A percentile compares a stretch with the other conserved stretches of the same genome.
These are phyloP conservation scores for Hippocampus comes DNA, from an alignment of 2,113 vertebrate species.

Conservation along the genomic window DNA sequence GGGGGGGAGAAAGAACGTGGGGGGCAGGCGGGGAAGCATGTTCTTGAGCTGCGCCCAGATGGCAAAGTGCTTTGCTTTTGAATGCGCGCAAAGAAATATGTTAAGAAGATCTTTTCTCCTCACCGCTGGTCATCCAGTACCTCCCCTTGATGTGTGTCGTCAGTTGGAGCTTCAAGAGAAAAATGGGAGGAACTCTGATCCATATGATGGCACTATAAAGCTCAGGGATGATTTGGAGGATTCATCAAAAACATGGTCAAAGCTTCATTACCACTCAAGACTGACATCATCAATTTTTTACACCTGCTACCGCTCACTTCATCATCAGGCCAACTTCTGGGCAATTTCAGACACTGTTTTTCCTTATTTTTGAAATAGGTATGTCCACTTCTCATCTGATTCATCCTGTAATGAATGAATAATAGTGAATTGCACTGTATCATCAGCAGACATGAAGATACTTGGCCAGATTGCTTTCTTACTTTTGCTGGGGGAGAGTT, in stretches of 20 bases:
- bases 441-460: constrained; percentile 61
- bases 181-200: constrained; percentile 66
- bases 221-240: constrained; percentile 54
- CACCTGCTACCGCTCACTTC: constrained; percentile 28
- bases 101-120: constrained; percentile 72
- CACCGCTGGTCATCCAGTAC: constrained; percentile 52
- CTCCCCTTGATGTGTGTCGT: constrained; percentile 68
- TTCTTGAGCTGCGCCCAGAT: constrained; percentile 52
- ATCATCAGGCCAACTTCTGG: constrained; percentile 34
- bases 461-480: constrained; percentile 54
- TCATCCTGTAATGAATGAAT: neutral
- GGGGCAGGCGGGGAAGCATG: constrained; percentile 39
- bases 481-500: constrained; percentile 60
- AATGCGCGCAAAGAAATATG: constrained; percentile 60
- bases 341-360: constrained; percentile 15
- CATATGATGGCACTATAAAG: constrained; percentile 67
- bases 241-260: constrained; percentile 50
- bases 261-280: constrained; percentile 42
- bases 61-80: constrained; percentile 48
- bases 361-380: constrained; percentile 49
- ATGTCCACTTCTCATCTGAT: constrained; percentile 21
- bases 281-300: constrained; percentile 31
- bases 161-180: constrained; percentile 63
- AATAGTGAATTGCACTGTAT: neutral
- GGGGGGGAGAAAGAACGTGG: neutral